Evolutionary conservation across 2,797 vertebrate species (phyloP), one percentile per base, ranked within the genome.

Genomic region (Danio albolineatus): DNA sequence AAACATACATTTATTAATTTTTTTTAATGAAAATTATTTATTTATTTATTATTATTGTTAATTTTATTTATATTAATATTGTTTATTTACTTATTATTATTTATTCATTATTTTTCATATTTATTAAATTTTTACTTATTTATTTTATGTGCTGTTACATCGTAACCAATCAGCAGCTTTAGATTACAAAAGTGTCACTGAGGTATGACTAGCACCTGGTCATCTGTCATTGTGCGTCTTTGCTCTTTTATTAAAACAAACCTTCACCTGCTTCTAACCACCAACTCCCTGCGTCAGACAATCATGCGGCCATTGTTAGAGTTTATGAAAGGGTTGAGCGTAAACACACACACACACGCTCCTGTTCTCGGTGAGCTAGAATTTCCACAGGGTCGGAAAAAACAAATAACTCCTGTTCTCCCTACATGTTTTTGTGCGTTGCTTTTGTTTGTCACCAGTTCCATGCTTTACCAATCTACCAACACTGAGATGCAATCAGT

Each of bases 351-450:
- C 2, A 46, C 43, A 7, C 21, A 72, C 2, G 54, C 10, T 76
- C 61, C 82, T 76, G 66, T 84, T 82, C 75, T 14, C 74, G 21
- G n/a, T 8, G 43, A 49, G 59, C 53, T 76, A 56, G 59, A 71
- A 48, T 64, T 76, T 81, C 57, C 49, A 48, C 57, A 48, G 4
- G 36, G 49, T 61, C 13, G 4, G 12, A 28, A 79, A 62, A 72
- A 54, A 28, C 38, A 54, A 51, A 76, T n/a, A 8, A 41, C 17
- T 3, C 38, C 6, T 0, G 39, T 39, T 76, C 44, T 69, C 39
- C 65, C 6, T 28, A 38, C 46, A 44, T 17, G 9, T 49, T 71
- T 46, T 36, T 61, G 36, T 16, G 2, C 9, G 0, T 21, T 48
- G 49, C 12, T 46, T 41, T 17, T 12, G 49, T 67, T 36, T 60